Percentiles rank a stretch among this genome's conserved stretches.
Evolutionary conservation across 1,140 invertebrate species (phyloP).

Genomic region (Orchesella cincta): DNA sequence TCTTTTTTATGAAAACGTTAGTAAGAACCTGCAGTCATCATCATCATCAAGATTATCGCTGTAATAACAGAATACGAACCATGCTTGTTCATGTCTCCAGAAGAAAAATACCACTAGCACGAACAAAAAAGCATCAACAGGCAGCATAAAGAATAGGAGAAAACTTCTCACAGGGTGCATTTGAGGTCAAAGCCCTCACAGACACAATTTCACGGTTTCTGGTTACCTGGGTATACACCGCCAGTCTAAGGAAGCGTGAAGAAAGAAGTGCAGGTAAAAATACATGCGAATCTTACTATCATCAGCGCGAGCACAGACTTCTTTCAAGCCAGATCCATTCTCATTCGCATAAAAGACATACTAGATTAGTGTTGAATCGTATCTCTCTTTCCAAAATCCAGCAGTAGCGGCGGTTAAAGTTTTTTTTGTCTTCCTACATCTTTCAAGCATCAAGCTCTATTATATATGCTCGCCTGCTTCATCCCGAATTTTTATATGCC

Average conservation of each 20-base stretch:
- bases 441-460: too few relatives aligned
- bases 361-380: background rate
- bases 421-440: background rate
- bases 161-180: slow-evolving; percentile 25
- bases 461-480: too few relatives aligned
- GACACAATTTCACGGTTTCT: slow-evolving; percentile 29
- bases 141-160: background rate
- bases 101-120: background rate
- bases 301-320: background rate
- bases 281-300: background rate
- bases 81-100: slow-evolving; percentile 14
- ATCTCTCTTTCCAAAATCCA: slow-evolving; percentile 7
- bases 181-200: slow-evolving; percentile 22
- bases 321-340: background rate
- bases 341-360: background rate
- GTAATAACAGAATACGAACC: background rate
- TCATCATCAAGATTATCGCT: background rate
- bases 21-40: background rate
- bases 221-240: background rate
- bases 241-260: background rate
- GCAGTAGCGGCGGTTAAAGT: background rate
- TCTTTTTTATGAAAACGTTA: background rate
- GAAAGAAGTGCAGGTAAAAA: background rate
- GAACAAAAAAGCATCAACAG: background rate
- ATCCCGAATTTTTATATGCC: too few relatives aligned